These are phyloP conservation scores for Rhegmatorhina hoffmannsi DNA, from an alignment of 2,113 vertebrate genomes.

Conservation along the genomic window DNA sequence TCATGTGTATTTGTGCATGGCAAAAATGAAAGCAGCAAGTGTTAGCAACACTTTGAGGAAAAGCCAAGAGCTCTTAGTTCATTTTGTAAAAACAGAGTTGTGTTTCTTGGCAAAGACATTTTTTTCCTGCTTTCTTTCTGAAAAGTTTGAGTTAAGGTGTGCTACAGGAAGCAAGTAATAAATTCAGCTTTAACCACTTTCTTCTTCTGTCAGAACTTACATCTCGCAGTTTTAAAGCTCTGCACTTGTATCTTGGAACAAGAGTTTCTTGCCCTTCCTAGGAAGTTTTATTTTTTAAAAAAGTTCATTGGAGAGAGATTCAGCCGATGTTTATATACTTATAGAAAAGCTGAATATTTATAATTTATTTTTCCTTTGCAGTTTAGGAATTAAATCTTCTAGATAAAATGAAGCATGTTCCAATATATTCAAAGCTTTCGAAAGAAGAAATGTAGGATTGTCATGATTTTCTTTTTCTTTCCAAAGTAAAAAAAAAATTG, in stretches of 20 bases:
- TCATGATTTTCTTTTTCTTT: background rate
- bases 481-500: background rate
- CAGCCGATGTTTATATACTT: background rate
- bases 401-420: background rate
- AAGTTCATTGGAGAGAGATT: background rate
- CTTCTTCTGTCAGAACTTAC: background rate
- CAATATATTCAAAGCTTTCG: background rate
- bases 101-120: background rate
- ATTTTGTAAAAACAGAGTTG: background rate
- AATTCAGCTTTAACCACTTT: background rate
- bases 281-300: background rate
- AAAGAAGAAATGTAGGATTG: background rate
- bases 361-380: background rate
- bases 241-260: background rate
- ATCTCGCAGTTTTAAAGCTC: background rate
- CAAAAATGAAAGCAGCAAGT: background rate
- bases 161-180: background rate
- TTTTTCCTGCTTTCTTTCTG: background rate
- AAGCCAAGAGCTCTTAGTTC: background rate
- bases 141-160: background rate
- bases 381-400: background rate
- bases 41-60: background rate
- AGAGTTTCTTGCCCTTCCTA: background rate
- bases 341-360: background rate
- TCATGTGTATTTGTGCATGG: rapidly evolving